These are phyloP conservation scores for Dreissena polymorpha DNA, from an alignment of 1,140 invertebrate species.

Conservation along the genomic window DNA sequence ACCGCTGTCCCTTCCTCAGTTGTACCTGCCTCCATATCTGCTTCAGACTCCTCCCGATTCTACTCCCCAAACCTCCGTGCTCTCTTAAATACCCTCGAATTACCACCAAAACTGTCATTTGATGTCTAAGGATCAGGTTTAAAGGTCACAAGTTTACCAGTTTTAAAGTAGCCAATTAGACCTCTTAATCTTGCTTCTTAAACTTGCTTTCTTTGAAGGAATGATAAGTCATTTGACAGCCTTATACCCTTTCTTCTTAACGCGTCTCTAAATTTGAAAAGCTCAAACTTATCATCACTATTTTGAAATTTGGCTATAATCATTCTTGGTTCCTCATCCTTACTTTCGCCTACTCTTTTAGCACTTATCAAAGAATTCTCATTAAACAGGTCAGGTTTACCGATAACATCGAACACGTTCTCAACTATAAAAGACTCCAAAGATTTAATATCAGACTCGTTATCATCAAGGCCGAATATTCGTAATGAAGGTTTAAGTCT, in stretches of 20 bases:
- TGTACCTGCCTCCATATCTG: background rate
- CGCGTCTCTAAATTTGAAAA: conserved; percentile 11
- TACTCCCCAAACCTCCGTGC: background rate
- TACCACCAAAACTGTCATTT: background rate
- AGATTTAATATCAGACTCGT: conserved; percentile 17
- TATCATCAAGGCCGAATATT: conserved; percentile 22
- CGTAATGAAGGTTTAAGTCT: conserved; percentile 6
- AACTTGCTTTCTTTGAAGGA: background rate
- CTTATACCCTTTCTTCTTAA: background rate
- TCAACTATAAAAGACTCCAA: conserved; percentile 11
- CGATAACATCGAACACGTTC: conserved; percentile 4
- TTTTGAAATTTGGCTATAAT: conserved; percentile 10
- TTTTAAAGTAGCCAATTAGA: conserved; percentile 16
- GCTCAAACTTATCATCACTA: conserved; percentile 10
- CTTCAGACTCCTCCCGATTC: background rate
- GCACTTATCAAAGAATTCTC: background rate
- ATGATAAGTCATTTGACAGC: conserved; percentile 30
- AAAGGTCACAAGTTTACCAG: conserved; percentile 4
- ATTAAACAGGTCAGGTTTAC: conserved; percentile 12
- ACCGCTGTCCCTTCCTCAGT: background rate
- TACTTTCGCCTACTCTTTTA: conserved; percentile 4
- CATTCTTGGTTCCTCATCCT: conserved; percentile 29
- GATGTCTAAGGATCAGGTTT: background rate
- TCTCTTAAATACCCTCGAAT: background rate
- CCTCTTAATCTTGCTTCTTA: background rate